Evolutionary conservation across 2,113 vertebrate species (phyloP).

Genomic region (Corythornis madagascariensis): DNA sequence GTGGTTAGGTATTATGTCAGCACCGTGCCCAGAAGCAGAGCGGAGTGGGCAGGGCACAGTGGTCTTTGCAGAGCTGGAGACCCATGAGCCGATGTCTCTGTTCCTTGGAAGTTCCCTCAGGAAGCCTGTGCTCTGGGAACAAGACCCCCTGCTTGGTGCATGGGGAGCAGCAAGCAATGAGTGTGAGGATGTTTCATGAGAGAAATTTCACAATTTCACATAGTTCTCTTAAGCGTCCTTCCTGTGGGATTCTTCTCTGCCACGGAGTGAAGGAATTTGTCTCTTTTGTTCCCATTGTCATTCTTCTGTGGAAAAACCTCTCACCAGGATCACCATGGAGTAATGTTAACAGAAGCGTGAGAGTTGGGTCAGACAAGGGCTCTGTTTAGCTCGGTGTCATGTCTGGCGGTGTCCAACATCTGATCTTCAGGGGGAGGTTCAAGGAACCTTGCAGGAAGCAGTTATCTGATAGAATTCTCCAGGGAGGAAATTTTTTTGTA

Average conservation of each 20-base stretch:
- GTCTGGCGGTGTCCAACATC: background rate
- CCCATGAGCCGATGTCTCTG: background rate
- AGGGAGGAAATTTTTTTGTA: background rate
- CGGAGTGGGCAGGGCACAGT: background rate
- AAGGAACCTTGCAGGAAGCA: background rate
- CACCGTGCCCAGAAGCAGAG: rapidly evolving
- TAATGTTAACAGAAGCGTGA: conserved; percentile 25
- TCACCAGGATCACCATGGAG: background rate
- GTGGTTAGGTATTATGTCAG: background rate
- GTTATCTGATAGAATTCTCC: conserved; percentile 8
- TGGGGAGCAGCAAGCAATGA: background rate
- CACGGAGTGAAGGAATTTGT: conserved; percentile 12
- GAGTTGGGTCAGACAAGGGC: conserved; percentile 10
- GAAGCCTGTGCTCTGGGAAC: conserved; percentile 38
- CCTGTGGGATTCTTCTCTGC: conserved; percentile 62
- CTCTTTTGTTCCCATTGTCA: conserved; percentile 49
- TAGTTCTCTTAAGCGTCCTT: conserved; percentile 23
- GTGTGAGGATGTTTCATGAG: conserved; percentile 31
- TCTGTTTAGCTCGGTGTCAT: background rate
- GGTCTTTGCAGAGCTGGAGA: background rate
- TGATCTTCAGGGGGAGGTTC: background rate
- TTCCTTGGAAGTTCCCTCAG: background rate
- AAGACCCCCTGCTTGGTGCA: conserved; percentile 30
- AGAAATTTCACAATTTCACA: conserved; percentile 61
- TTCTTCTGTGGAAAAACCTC: conserved; percentile 33